Evolutionary conservation across 2,797 vertebrate species (phyloP), one percentile per base, ranked within the genome.

Genomic region (Monodelphis domestica): DNA sequence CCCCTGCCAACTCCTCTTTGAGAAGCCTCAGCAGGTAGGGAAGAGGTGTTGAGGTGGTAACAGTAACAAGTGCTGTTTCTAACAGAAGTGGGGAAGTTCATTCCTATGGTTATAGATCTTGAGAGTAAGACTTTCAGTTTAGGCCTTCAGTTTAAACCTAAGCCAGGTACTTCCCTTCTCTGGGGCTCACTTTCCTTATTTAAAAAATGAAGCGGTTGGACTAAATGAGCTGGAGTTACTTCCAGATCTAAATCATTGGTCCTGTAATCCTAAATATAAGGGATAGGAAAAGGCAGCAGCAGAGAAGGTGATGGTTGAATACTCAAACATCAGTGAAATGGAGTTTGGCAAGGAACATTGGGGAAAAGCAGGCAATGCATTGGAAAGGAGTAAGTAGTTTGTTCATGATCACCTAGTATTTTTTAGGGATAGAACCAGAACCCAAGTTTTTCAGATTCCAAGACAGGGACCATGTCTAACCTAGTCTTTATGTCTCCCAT

Each of bases 251-350:
- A 50, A 84, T 3, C 0, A 28, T 28, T 89, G 9, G 0, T 70
- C 89, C 54, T 6, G 38, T 92, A 84, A 84, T 91, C 30, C 88
- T 53, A 30, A 53, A 30, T 94, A 88, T 54, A 89, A 89, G 93
- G 87, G 11, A 0, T 4, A 1, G 11, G 51, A 57, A 14, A 38
- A 33, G 28, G 92, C 59, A 45, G 63, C 14, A 84, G 38, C 24
- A 50, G 70, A 78, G 70, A 7, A 38, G 24, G 6, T 21, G 17
- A 63, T 70, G 6, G 45, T 84, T 84, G 70, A 84, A n/a, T 45
- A 24, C 3, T 45, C 38, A 84, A 4, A 84, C 70, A 45, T 26
- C 9, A 45, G 12, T 26, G 70, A 78, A 78, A 24, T 3, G 24
- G n/a, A 50, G 26, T 24, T 12, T 84, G 38, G 3, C 38, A 84